Evolutionary conservation across 2,888 invertebrate species (phyloP), one percentile per base, ranked within the genome.

Genomic region (Xestia rhomboidea): DNA sequence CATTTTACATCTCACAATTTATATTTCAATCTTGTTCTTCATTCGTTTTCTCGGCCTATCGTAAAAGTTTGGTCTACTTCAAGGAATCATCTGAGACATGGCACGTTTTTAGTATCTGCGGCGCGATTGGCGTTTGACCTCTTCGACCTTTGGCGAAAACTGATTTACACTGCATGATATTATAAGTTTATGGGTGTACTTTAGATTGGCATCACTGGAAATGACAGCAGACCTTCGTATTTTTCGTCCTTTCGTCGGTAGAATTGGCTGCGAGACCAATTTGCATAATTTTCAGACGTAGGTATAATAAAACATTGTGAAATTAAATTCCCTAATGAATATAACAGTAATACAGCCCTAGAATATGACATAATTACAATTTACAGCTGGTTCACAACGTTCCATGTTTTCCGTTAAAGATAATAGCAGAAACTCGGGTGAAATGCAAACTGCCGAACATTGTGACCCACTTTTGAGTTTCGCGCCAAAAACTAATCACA

Each of bases 351-450:
- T 63, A 62, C 21, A 69, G 13, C 41, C 44, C 60, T 82, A 41
- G 68, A 81, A 67, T 77, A 86, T 79, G 63, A 64, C 76, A 77
- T 79, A 80, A 89, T 86, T 83, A 87, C 82, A 87, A 83, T 87
- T 84, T 77, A 85, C 82, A 84, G 85, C 80, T 83, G 76, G 79
- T 81, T 82, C 84, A 84, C 83, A 87, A 84, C 81, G 44, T 77
- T 73, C 67, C 80, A 86, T 82, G 85, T 78, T 68, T 82, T 79
- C 81, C 80, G 83, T 89, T 88, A 83, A 85, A 83, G 81, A 85
- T 84, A 89, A 88, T 85, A 73, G 75, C 77, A 72, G 76, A 79
- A 83, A 83, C 78, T 68, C 73, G 81, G 68, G 77, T 73, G 74
- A 82, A 87, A 87, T 87, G 77, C 81, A 77, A 88, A 85, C 74